These are phyloP conservation scores for Drosophila ananassae DNA, from an alignment of 1,140 invertebrate genomes.

Conservation along the genomic window DNA sequence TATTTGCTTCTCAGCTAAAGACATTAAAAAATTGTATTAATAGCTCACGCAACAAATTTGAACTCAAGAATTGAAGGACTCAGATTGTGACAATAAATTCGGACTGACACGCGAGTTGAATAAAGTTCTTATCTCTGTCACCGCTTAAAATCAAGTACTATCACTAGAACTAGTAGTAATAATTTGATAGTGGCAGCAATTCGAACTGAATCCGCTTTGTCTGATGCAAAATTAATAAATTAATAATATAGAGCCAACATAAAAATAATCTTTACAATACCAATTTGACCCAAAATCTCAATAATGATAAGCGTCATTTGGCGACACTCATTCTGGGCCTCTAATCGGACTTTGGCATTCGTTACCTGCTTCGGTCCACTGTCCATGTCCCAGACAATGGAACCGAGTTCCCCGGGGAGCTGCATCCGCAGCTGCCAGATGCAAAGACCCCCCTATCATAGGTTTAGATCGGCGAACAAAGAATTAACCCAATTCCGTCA, in stretches of 20 bases:
- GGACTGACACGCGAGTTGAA: slow-evolving; percentile 26
- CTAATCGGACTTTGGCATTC: slow-evolving; percentile 15
- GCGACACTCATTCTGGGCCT: not conserved
- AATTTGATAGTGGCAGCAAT: slow-evolving; percentile 23
- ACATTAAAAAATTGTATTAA: slow-evolving; percentile 17
- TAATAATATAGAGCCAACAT: not conserved
- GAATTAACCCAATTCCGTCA: slow-evolving; percentile 74
- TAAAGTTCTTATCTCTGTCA: slow-evolving; percentile 28
- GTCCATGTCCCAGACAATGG: slow-evolving; percentile 36
- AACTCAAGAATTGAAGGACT: slow-evolving; percentile 11
- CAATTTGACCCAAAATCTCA: slow-evolving; percentile 4
- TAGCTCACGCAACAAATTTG: slow-evolving; percentile 9
- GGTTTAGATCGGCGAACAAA: slow-evolving; percentile 68
- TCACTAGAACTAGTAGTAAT: not conserved
- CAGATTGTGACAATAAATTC: slow-evolving; percentile 27
- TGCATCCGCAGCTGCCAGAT: slow-evolving; percentile 34
- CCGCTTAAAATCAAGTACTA: slow-evolving; percentile 11
- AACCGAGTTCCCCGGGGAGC: slow-evolving; percentile 3
- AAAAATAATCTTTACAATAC: slow-evolving; percentile 4
- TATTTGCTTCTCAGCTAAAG: slow-evolving; percentile 9
- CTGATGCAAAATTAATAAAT: not conserved
- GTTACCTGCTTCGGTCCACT: slow-evolving; percentile 29
- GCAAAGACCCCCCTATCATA: slow-evolving; percentile 52
- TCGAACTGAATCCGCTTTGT: slow-evolving; percentile 19
- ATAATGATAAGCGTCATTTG: not conserved